phyloP scores from a whole-genome alignment of 2,888 invertebrate genomes.

The Amiota communis region DNA sequence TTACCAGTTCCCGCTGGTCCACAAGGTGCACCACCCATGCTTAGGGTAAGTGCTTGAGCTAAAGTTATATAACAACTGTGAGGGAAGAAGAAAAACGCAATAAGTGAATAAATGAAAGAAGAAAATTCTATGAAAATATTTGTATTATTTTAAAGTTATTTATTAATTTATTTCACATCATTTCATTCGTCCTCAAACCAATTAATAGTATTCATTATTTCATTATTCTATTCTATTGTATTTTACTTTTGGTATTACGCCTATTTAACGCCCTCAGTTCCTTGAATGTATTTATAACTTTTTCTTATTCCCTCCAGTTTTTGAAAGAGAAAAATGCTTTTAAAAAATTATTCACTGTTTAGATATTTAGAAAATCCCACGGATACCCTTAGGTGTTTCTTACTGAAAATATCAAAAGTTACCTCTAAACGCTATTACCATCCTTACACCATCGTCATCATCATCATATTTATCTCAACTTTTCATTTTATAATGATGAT shows the following conservation, averaged over 20 bases:
- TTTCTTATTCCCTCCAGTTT: neutral
- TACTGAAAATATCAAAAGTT: constrained; percentile 48
- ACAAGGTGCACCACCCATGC: constrained; percentile 96
- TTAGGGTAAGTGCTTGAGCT: constrained; percentile 95
- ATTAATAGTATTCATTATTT: too few relatives aligned
- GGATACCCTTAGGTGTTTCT: constrained; percentile 43
- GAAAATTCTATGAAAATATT: neutral
- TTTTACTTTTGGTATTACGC: too few relatives aligned
- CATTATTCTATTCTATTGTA: too few relatives aligned
- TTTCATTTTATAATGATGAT: too few relatives aligned
- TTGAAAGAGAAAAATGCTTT: too few relatives aligned
- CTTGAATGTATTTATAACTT: neutral
- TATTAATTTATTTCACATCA: too few relatives aligned
- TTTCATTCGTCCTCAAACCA: too few relatives aligned
- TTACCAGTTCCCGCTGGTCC: constrained; percentile 99
- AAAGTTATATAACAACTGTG: constrained; percentile 95
- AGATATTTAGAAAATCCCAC: constrained; percentile 21
- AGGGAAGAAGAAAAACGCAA: constrained; percentile 16
- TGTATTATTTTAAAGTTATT: neutral
- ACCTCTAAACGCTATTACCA: neutral
- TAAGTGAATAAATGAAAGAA: constrained; percentile 36
- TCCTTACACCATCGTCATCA: too few relatives aligned
- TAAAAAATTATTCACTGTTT: too few relatives aligned
- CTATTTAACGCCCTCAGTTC: too few relatives aligned
- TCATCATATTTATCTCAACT: too few relatives aligned